Base-by-base conservation (phyloP, 2,888 invertebrate genomes). In the Melieria picta region DNA sequence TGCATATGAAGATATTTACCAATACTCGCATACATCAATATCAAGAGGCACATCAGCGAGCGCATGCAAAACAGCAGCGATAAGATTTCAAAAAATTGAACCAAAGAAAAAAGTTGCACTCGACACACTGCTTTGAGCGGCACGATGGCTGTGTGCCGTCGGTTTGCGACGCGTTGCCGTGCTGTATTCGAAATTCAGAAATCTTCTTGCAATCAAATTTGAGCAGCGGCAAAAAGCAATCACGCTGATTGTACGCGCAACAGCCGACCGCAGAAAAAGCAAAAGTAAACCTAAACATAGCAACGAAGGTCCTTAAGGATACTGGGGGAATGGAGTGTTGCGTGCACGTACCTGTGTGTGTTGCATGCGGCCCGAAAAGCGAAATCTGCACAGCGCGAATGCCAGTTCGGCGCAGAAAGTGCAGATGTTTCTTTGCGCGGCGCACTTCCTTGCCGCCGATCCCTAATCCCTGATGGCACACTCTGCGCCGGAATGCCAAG, bases 141-240 rank as follows among this genome's bases (percentile, higher is more conserved):
- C 30, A 30, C 30, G 30, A 30, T 3, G 30, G 30, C 30, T 30
- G 30, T 30, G 30, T 30, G 30, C 30, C 30, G 30, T 30, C 30
- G 3, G 30, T 30, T 30, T 30, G 30, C 30, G 0, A 30, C 1
- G 1, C 30, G 30, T 30, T 30, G 43, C 30, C 9, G 7, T 56
- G 50, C 47, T 50, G 50, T 13, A 67, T 45, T 43, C 52, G 50
- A 60, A 67, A 61, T 67, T 67, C 60, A 58, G 45, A 13, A 45
- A 52, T 61, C 67, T 67, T 61, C 60, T 0, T 16, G 16, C 16
- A 67, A 67, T 60, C 67, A 61, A 67, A 67, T 67, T 67, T 67
- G 52, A 16, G 6, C 50, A 61, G 50, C 50, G 50, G 52, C 60
- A 67, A 61, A 52, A 43, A 67, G 47, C 52, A 67, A 50, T 67